Evolutionary conservation across 2,113 vertebrate species (phyloP).

Genomic region (Archilochus colubris): DNA sequence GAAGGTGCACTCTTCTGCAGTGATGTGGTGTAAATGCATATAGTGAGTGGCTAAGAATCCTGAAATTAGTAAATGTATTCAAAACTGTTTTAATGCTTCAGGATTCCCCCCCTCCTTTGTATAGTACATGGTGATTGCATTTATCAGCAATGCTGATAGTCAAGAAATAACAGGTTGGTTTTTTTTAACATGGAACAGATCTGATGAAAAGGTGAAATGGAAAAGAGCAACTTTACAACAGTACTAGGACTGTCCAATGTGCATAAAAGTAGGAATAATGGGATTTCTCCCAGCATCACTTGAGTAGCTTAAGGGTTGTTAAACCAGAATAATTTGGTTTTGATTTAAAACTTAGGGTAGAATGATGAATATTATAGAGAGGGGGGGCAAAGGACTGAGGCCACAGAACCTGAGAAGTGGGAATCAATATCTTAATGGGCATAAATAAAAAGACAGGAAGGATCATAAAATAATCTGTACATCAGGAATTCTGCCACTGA

Average conservation of each 20-base stretch:
- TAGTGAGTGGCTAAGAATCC: neutral
- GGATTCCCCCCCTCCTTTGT: neutral
- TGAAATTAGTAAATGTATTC: neutral
- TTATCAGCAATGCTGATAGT: neutral
- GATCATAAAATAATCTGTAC: neutral
- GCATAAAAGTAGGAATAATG: neutral
- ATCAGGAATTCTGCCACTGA: neutral
- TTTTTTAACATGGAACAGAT: neutral
- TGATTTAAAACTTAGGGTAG: neutral
- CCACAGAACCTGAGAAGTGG: neutral
- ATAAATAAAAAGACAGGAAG: slow-evolving; percentile 35
- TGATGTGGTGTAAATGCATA: slow-evolving; percentile 16
- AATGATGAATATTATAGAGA: neutral
- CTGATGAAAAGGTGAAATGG: neutral
- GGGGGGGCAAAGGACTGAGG: neutral
- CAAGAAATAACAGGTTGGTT: neutral
- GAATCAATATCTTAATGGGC: neutral
- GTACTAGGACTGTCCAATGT: neutral
- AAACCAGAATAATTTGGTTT: neutral
- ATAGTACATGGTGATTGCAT: neutral
- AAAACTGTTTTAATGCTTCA: neutral
- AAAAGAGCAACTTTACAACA: neutral
- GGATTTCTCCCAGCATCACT: neutral
- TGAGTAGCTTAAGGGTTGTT: neutral
- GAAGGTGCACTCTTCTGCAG: neutral